Evolutionary conservation across 2,113 vertebrate genomes (phyloP), one percentile per base, ranked within the genome.

Genomic region (Morone chrysops): DNA sequence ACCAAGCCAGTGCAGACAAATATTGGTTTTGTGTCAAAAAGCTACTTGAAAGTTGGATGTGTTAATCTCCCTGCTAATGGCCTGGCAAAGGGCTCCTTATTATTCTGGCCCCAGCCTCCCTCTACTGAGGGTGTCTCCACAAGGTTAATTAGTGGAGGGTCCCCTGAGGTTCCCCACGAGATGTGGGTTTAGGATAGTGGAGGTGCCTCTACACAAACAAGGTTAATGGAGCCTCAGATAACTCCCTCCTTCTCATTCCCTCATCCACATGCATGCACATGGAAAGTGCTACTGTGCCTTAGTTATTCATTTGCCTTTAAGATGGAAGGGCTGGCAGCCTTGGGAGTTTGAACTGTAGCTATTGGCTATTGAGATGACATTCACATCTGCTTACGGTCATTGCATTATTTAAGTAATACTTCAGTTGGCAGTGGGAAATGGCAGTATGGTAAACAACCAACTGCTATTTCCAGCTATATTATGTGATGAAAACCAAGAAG

Each of bases 21-120:
- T 95, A 96, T 95, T 94, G 94, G 94, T 94, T 94, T 95, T 95
- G 79, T 94, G 94, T 96, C 94, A 95, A 93, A 94, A 95, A 94
- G 91, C 90, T 91, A 90, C 91, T 95, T 92, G 86, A 94, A 94
- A 92, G 92, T 93, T 94, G 90, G 93, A 95, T 93, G 93, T 94
- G 94, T 94, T 96, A 95, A 95, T 95, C 94, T 92, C 89, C 84
- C 75, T 78, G 84, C 93, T 95, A 94, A 95, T 93, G 91, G 91
- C 92, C 84, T 79, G 85, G 89, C 82, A 89, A 93, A 91, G 85
- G 90, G 85, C 88, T 92, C 89, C 91, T 96, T 95, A 95, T 90
- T 94, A 95, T 96, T 95, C 95, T 60, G 74, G 88, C 91, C 87
- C 88, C 51, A 81, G 89, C 81, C 89, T 94, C 90, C 81, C 78